phyloP scores from a whole-genome alignment of 2,113 vertebrate genomes.

The Alexandromys fortis region DNA sequence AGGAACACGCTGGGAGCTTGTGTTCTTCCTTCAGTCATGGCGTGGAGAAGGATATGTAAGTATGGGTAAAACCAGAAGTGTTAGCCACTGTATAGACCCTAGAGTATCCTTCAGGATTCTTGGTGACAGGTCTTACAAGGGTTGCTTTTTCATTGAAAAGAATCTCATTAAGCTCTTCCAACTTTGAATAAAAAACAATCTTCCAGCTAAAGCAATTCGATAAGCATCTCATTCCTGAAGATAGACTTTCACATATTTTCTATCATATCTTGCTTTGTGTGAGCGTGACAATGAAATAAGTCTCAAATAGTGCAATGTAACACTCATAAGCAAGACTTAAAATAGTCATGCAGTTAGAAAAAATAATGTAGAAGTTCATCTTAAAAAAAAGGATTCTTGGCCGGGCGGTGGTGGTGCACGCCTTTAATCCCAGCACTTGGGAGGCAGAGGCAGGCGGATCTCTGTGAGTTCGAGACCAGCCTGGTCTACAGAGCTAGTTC shows the following conservation, averaged over 20 bases:
- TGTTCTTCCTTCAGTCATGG: neutral
- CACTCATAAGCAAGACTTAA: conserved; percentile 31
- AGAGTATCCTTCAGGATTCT: neutral
- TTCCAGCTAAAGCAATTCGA: conserved; percentile 15
- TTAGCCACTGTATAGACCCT: neutral
- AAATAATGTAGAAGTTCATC: neutral
- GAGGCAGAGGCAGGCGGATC: no score
- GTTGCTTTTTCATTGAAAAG: conserved; percentile 48
- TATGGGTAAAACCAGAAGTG: neutral
- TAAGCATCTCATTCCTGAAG: neutral
- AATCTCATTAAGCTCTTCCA: conserved; percentile 50
- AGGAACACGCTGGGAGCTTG: neutral
- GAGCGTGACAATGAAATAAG: conserved; percentile 23
- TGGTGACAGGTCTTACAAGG: neutral
- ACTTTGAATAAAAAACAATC: conserved; percentile 42
- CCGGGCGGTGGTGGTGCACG: no score
- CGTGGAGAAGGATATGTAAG: neutral
- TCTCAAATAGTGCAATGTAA: conserved; percentile 33
- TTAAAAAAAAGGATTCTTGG: neutral
- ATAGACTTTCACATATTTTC: conserved; percentile 13
- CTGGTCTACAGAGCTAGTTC: no score
- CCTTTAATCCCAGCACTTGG: no score
- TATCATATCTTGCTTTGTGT: conserved; percentile 47
- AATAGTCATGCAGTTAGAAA: conserved; percentile 4
- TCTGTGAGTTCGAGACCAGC: no score